Conservation (phyloP, 1,140 invertebrate species). For the Lineus longissimus region DNA sequence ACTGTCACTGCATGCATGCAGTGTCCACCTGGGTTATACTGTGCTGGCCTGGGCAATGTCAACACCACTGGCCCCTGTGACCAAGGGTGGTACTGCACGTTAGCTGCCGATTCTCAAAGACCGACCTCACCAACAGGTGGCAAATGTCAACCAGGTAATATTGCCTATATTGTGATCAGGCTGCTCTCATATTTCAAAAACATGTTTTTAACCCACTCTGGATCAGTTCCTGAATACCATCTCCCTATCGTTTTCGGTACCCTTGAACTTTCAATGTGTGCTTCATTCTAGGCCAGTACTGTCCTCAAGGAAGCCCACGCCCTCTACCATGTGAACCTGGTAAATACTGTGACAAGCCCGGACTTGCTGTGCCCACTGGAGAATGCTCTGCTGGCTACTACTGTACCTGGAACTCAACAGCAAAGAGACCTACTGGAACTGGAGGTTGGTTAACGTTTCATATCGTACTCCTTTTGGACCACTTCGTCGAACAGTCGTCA, state of each 20-base stretch:
- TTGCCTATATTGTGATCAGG: neutral
- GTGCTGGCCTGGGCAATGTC: slow-evolving; percentile 33
- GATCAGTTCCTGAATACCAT: too few relatives aligned
- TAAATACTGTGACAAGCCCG: slow-evolving; percentile 36
- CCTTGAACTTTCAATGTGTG: too few relatives aligned
- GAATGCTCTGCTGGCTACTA: slow-evolving; percentile 41
- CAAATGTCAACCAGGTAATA: slow-evolving; percentile 39
- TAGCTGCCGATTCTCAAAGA: slow-evolving; percentile 30
- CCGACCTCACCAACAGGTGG: slow-evolving; percentile 39
- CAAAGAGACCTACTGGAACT: slow-evolving; percentile 32
- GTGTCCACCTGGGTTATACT: slow-evolving; percentile 43
- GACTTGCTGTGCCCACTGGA: slow-evolving; percentile 29
- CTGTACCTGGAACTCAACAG: slow-evolving; percentile 39
- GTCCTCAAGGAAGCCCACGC: slow-evolving; percentile 32
- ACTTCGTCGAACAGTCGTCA: too few relatives aligned
- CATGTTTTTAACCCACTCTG: too few relatives aligned
- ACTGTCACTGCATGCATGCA: slow-evolving; percentile 32
- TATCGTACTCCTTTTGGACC: too few relatives aligned
- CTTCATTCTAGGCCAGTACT: slow-evolving; percentile 35
- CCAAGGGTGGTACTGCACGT: slow-evolving; percentile 46
- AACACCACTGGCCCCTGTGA: slow-evolving; percentile 40
- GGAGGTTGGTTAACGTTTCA: slow-evolving; percentile 38
- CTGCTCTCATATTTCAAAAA: too few relatives aligned
- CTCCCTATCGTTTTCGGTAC: too few relatives aligned
- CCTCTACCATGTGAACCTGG: slow-evolving; percentile 40